Percentiles rank a stretch among this genome's conserved stretches.
phyloP scores from a whole-genome alignment of 92 coral and sea anemone species.

The Porites rus region DNA sequence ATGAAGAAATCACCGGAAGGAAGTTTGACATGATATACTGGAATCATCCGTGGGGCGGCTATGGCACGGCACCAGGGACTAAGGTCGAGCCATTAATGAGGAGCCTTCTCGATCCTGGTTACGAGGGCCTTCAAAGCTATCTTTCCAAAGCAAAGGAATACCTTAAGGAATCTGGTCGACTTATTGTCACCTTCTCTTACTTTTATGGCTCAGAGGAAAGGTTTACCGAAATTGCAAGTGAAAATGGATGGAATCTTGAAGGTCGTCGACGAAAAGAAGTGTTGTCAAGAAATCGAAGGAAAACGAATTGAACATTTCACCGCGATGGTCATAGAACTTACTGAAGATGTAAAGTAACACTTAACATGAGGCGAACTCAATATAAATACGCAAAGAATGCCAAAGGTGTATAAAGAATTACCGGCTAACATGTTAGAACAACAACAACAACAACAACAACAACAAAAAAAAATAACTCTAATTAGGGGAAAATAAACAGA shows the following conservation, averaged over 20 bases:
- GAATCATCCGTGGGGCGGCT: slow-evolving; percentile 42
- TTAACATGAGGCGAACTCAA: too few species aligned
- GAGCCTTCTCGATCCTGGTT: slow-evolving; percentile 43
- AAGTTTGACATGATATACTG: slow-evolving; percentile 53
- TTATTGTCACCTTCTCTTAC: slow-evolving; percentile 33
- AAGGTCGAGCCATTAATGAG: slow-evolving; percentile 27
- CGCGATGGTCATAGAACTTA: neutral
- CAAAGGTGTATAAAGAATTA: too few species aligned
- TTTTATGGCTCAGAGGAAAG: slow-evolving; percentile 29
- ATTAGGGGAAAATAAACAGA: too few species aligned
- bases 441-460: too few species aligned
- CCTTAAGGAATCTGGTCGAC: slow-evolving; percentile 44
- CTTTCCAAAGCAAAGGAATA: slow-evolving; percentile 30
- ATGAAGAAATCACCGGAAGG: slow-evolving; percentile 42
- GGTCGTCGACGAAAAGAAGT: neutral
- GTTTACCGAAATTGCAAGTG: slow-evolving; percentile 36
- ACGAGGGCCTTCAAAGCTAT: slow-evolving; percentile 39
- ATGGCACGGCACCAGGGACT: slow-evolving; percentile 37
- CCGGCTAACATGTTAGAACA: too few species aligned
- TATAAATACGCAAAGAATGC: neutral
- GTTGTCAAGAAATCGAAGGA: neutral
- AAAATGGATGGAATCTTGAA: slow-evolving; percentile 32
- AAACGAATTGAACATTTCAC: neutral
- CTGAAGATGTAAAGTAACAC: neutral
- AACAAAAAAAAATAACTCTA: too few species aligned